Evolutionary conservation across 2,113 vertebrate species (phyloP).

Genomic region (Oxygymnocypris stewartii): DNA sequence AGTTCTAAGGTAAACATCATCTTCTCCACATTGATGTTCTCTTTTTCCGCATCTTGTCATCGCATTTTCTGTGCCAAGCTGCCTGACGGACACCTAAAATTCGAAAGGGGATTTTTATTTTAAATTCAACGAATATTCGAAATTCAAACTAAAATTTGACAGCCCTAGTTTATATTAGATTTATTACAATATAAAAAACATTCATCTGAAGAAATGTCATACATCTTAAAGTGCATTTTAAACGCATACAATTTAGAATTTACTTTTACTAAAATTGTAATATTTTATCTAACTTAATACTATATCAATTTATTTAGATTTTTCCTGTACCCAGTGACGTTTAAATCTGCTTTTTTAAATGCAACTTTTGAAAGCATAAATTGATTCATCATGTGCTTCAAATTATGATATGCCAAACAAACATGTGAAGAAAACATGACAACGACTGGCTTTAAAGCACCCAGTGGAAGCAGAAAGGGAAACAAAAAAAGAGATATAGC

Average conservation of each 20-base stretch:
- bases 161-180: neutral
- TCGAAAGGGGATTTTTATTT: too few relatives aligned
- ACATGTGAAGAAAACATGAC: neutral
- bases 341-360: neutral
- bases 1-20: too few relatives aligned
- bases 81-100: too few relatives aligned
- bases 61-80: too few relatives aligned
- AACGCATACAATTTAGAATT: neutral
- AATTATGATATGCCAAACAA: neutral
- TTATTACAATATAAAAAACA: neutral
- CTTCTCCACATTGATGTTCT: too few relatives aligned
- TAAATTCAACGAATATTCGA: too few relatives aligned
- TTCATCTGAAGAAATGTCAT: neutral
- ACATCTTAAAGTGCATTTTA: neutral
- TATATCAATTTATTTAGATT: neutral
- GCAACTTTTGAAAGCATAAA: neutral
- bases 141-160: too few relatives aligned
- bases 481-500: neutral
- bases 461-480: neutral
- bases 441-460: neutral
- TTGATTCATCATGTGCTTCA: neutral
- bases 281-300: neutral
- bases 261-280: too few relatives aligned
- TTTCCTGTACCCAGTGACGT: neutral
- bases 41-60: too few relatives aligned